A percentile compares a stretch with the other conserved stretches of the same genome.
phyloP scores from a whole-genome alignment of 2,797 vertebrate species.

The Manis pentadactyla region DNA sequence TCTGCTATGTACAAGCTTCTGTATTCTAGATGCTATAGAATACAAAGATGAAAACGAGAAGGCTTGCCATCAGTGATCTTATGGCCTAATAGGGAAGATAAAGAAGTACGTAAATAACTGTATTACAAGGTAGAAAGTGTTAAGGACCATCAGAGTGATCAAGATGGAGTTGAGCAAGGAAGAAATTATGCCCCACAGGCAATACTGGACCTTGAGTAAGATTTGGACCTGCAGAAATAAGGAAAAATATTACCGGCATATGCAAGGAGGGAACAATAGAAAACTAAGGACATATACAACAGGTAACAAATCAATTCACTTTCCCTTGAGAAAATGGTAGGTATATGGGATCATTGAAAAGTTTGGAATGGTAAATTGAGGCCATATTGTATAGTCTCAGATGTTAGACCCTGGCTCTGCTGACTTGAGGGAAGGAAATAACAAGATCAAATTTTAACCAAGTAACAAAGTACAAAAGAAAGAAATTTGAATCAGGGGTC shows the following conservation, averaged over 20 bases:
- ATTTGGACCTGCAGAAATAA: not conserved
- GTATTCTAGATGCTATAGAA: not conserved
- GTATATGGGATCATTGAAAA: not conserved
- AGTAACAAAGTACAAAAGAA: not conserved
- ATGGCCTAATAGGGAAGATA: not conserved
- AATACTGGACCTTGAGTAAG: not conserved
- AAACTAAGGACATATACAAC: not conserved
- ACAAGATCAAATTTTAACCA: not conserved
- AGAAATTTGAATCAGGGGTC: not conserved
- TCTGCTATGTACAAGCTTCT: not conserved
- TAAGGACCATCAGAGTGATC: not conserved
- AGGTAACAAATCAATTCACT: not conserved
- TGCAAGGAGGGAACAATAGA: not conserved
- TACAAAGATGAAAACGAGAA: not conserved
- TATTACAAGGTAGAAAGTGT: not conserved
- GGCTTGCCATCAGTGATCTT: not conserved
- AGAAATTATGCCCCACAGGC: not conserved
- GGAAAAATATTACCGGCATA: not conserved
- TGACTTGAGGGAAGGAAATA: not conserved
- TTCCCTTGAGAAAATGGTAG: not conserved
- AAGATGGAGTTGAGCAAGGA: not conserved
- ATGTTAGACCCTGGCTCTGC: not conserved
- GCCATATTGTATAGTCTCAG: not conserved
- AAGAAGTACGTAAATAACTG: not conserved
- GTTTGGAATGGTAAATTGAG: not conserved